Evolutionary conservation across 2,797 vertebrate genomes (phyloP), one percentile per base, ranked within the genome.

Genomic region (Rhinatrema bivittatum): DNA sequence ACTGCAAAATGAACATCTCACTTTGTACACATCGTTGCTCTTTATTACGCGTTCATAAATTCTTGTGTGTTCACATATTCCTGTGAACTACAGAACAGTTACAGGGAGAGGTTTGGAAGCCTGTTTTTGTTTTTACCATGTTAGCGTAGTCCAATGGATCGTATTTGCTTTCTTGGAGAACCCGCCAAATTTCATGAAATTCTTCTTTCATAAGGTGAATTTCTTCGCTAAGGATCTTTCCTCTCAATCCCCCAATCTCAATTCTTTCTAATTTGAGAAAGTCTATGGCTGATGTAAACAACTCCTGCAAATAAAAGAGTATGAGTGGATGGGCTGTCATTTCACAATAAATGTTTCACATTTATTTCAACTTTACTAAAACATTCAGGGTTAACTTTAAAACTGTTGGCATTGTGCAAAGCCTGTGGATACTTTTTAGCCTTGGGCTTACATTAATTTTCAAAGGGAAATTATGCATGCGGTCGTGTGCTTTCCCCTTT

Each of bases 191-290:
- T 53, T 85, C 81, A 16, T 72, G 70, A 65, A 89, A 84, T 51
- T 82, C 75, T 39, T 89, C 76, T 7, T 53, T 85, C 63, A 76
- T 77, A 32, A 50, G 51, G 35, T 75, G 68, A 40, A 81, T 59
- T 70, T 82, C 78, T 42, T 83, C 76, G 29, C 60, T 74, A 27
- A 85, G 62, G 32, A 74, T 64, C 60, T 83, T 84, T 39, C 78
- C 80, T 59, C 68, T 72, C 23, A 72, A 74, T 13, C 70, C 82
- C 10, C 73, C 76, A 16, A 79, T 54, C 32, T 63, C 84, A 33
- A 69, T 53, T 57, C 85, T 84, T 45, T 87, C 80, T 60, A 87
- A 53, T 58, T 89, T 84, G 44, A 87, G 52, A 71, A 85, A 76
- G 40, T 85, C 79, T 42, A 81, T 47, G 3, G 75, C 70, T 18